Base-by-base conservation (phyloP, 2,888 invertebrate genomes). In the Julus scanicus region DNA sequence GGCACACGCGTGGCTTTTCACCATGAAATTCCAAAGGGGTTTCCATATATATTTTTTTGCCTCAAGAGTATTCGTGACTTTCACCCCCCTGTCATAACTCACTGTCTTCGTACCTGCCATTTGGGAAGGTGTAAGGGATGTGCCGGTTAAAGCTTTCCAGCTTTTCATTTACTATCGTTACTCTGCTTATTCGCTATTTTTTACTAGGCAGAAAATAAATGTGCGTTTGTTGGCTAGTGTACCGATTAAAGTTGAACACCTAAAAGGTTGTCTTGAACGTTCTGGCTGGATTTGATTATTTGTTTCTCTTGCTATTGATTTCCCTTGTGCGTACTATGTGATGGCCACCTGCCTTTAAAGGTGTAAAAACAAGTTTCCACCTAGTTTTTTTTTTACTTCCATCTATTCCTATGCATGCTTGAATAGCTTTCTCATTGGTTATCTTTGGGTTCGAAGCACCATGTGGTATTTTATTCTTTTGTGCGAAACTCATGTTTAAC, bases 231-330 rank as follows among this genome's bases (percentile, higher is more conserved):
- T 80, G 80, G 37, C 80, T 29, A 13, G 80, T 71, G 71, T 80
- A 80, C 80, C 37, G 9, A 37, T 80, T 37, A 29, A 80, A 37
- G 80, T 80, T 80, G 80, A 80, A 80, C 80, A 15, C 11, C 37
- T 37, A 37, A 80, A 80, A 71, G 71, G 11, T 20, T 29, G 80
- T 80, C 80, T 80, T 37, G 80, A 80, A 80, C 37, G 80, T 20
- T 80, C 37, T 29, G 80, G 37, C 80, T 37, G 37, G 80, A 80
- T 80, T 29, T 80, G 11, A 2, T 80, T 37, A 9, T 37, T 2
- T 80, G 80, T 13, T 80, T 37, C 71, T 20, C 80, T 80, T 80
- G 11, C 80, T 80, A 80, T 80, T 80, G 80, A 80, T 80, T 80
- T 80, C 80, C 80, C 80, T 9, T 13, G 80, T 80, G 80, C 80